Percentiles rank a stretch among this genome's conserved stretches.
phyloP scores from a whole-genome alignment of 2,797 vertebrate species.

The Ibycter americanus region DNA sequence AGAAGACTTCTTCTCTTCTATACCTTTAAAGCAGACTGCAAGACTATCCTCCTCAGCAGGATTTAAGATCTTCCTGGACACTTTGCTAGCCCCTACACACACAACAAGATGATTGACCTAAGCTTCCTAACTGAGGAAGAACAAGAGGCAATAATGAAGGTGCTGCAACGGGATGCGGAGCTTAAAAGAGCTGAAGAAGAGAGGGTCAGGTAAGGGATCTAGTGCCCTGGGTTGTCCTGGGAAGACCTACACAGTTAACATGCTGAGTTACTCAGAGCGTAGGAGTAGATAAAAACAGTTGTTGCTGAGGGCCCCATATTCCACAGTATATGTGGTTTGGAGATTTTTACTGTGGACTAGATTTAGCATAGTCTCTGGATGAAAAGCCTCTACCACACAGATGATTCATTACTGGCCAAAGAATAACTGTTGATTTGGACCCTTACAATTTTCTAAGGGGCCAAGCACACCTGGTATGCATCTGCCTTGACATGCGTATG shows the following conservation, averaged over 20 bases:
- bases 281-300: not conserved
- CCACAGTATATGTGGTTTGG: not conserved
- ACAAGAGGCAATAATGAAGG: constrained; percentile 86
- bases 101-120: constrained; percentile 88
- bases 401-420: not conserved
- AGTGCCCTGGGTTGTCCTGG: not conserved
- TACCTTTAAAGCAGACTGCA: not conserved
- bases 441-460: not conserved
- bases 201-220: constrained; percentile 83
- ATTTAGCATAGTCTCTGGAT: not conserved
- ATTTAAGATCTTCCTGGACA: not conserved
- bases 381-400: not conserved
- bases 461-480: not conserved
- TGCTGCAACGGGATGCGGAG: constrained; percentile 87
- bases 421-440: not conserved
- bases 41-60: not conserved
- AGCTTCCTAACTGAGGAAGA: constrained; percentile 92
- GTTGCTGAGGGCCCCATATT: not conserved
- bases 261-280: not conserved
- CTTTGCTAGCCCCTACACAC: not conserved
- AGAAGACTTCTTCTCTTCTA: not conserved
- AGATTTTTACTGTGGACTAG: not conserved
- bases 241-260: not conserved
- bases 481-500: not conserved
- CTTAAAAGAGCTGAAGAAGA: constrained; percentile 88